Percentiles rank a stretch among this genome's conserved stretches.
Evolutionary conservation across 2,113 vertebrate genomes (phyloP).

Genomic region (Plotosus lineatus): DNA sequence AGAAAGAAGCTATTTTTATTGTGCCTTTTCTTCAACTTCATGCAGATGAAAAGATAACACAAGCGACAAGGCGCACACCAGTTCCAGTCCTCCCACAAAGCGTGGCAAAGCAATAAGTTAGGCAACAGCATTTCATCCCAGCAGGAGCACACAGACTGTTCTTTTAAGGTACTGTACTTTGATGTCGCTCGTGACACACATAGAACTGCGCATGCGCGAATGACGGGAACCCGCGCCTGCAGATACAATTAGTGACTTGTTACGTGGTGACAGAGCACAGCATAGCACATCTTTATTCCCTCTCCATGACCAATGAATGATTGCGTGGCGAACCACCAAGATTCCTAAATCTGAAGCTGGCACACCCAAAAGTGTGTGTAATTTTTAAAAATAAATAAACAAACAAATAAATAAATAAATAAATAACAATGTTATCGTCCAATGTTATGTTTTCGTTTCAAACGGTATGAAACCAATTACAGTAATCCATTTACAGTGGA

Average conservation of each 20-base stretch:
- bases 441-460: neutral
- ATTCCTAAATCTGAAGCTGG: neutral
- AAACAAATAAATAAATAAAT: neutral
- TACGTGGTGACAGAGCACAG: slow-evolving; percentile 24
- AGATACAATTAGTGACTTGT: slow-evolving; percentile 42
- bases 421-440: neutral
- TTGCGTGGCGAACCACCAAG: neutral
- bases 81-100: slow-evolving; percentile 51
- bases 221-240: slow-evolving; percentile 7
- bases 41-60: slow-evolving; percentile 42
- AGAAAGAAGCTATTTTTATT: slow-evolving; percentile 40
- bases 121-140: slow-evolving; percentile 41
- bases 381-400: neutral
- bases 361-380: too few relatives aligned
- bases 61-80: slow-evolving; percentile 41
- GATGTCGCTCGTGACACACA: slow-evolving; percentile 32
- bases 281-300: slow-evolving; percentile 15
- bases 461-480: neutral
- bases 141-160: slow-evolving; percentile 27
- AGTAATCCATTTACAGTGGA: neutral
- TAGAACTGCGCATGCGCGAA: too few relatives aligned
- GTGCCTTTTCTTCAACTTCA: slow-evolving; percentile 29
- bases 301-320: slow-evolving; percentile 1
- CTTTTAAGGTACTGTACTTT: slow-evolving; percentile 39
- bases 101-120: slow-evolving; percentile 46